Evolutionary conservation across 2,888 invertebrate species (phyloP).

Genomic region (Drosophila conformis): DNA sequence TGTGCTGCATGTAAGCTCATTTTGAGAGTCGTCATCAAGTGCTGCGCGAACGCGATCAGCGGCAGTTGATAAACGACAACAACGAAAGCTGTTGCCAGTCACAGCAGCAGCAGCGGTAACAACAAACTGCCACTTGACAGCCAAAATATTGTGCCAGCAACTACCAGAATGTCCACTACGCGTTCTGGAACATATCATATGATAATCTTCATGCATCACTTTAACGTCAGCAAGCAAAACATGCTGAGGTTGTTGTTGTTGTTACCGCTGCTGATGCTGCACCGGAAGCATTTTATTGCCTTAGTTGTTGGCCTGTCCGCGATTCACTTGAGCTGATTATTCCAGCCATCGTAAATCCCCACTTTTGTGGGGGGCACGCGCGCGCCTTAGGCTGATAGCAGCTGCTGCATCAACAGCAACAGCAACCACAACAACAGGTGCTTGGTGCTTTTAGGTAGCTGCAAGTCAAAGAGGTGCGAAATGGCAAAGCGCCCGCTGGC

Average conservation of each 20-base stretch:
- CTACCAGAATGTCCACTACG: slow-evolving; percentile 47
- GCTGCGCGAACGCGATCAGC: slow-evolving; percentile 62
- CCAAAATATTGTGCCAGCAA: slow-evolving; percentile 61
- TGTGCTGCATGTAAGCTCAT: slow-evolving; percentile 73
- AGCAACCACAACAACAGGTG: slow-evolving; percentile 47
- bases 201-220: slow-evolving; percentile 82
- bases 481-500: slow-evolving; percentile 76
- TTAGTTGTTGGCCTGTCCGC: slow-evolving; percentile 62
- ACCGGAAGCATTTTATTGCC: slow-evolving; percentile 80
- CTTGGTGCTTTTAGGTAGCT: slow-evolving; percentile 59
- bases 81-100: slow-evolving; percentile 51
- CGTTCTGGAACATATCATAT: slow-evolving; percentile 78
- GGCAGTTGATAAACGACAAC: slow-evolving; percentile 75
- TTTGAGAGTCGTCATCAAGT: slow-evolving; percentile 71
- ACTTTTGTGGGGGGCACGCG: slow-evolving; percentile 79
- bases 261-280: slow-evolving; percentile 56
- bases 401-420: slow-evolving; percentile 45
- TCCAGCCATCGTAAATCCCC: slow-evolving; percentile 71
- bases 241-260: slow-evolving; percentile 45
- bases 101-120: slow-evolving; percentile 22
- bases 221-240: slow-evolving; percentile 62
- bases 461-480: slow-evolving; percentile 77
- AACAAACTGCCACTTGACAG: slow-evolving; percentile 54
- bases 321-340: slow-evolving; percentile 79
- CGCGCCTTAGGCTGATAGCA: slow-evolving; percentile 55